Percentiles rank a stretch among this genome's conserved stretches.
These are phyloP conservation scores for Ophthalmolycus amberensis DNA, from an alignment of 2,113 vertebrate genomes.

Conservation along the genomic window DNA sequence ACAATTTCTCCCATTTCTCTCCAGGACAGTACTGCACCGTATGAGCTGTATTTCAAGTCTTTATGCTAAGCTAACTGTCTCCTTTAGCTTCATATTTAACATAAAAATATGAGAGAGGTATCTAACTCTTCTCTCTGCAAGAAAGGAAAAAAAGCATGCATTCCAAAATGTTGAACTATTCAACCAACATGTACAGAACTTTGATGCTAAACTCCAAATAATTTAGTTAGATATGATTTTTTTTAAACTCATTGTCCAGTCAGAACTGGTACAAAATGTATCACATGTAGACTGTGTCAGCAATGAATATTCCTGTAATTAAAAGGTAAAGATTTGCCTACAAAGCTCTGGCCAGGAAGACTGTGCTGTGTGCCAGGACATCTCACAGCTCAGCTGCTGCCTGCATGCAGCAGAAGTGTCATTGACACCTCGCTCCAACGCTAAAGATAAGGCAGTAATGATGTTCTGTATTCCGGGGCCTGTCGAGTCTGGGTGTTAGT, in stretches of 20 bases:
- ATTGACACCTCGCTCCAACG: slow-evolving; percentile 75
- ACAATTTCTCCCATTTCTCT: not conserved
- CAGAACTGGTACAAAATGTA: not conserved
- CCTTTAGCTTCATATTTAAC: not conserved
- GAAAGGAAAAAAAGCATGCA: not conserved
- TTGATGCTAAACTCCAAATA: not conserved
- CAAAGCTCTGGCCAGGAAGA: slow-evolving; percentile 65
- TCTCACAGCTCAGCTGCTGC: slow-evolving; percentile 80
- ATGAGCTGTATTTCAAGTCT: not conserved
- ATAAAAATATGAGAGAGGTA: not conserved
- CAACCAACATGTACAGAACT: not conserved
- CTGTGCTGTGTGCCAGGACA: slow-evolving; percentile 73
- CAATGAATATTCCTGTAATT: slow-evolving; percentile 49
- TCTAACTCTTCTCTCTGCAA: not conserved
- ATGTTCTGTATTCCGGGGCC: slow-evolving; percentile 63
- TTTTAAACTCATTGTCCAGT: not conserved
- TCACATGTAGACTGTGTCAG: not conserved
- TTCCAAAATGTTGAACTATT: not conserved
- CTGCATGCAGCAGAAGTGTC: slow-evolving; percentile 76
- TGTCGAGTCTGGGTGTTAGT: slow-evolving; percentile 61
- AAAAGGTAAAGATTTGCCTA: slow-evolving; percentile 68
- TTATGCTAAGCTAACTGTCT: not conserved
- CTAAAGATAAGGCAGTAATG: slow-evolving; percentile 78
- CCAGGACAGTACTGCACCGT: not conserved
- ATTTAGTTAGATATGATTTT: not conserved